Evolutionary conservation across 1,140 invertebrate species (phyloP).

Genomic region (Muscidifurax raptorellus): DNA sequence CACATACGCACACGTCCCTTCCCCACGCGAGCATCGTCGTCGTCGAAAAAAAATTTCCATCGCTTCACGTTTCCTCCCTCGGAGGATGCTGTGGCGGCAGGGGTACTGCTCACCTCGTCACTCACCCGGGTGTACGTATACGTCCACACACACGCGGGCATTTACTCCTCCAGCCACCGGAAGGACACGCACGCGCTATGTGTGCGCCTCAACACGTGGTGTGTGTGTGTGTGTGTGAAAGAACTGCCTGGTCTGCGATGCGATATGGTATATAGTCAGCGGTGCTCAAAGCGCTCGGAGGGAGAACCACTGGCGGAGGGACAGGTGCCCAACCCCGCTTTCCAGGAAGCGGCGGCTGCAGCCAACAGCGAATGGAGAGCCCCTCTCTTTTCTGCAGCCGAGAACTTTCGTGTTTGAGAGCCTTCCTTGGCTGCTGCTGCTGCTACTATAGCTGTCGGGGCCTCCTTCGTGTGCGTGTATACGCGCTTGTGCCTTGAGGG

Average conservation of each 20-base stretch:
- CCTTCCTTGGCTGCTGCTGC: not conserved
- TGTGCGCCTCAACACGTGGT: conserved; percentile 32
- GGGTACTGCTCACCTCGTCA: not conserved
- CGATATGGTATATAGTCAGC: no score
- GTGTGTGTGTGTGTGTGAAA: not conserved
- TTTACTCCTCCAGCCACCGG: conserved; percentile 1
- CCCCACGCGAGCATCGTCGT: not conserved
- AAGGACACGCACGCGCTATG: conserved; percentile 26
- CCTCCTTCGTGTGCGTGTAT: not conserved
- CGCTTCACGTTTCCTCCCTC: not conserved
- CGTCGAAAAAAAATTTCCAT: conserved; percentile 15
- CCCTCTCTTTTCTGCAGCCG: not conserved
- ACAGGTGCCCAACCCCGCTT: conserved; percentile 74
- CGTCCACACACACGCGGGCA: not conserved
- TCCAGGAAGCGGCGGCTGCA: conserved; percentile 69
- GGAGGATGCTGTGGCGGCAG: not conserved
- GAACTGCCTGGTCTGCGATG: not conserved
- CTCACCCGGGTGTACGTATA: not conserved
- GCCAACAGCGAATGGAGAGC: not conserved
- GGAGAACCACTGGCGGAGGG: conserved; percentile 66
- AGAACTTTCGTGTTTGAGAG: conserved; percentile 1
- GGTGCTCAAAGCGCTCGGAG: not conserved
- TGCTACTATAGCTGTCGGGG: not conserved
- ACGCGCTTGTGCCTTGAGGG: not conserved
- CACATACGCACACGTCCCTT: not conserved